These are phyloP conservation scores for Pteromalus puparum DNA, from an alignment of 1,140 invertebrate species.

Conservation along the genomic window DNA sequence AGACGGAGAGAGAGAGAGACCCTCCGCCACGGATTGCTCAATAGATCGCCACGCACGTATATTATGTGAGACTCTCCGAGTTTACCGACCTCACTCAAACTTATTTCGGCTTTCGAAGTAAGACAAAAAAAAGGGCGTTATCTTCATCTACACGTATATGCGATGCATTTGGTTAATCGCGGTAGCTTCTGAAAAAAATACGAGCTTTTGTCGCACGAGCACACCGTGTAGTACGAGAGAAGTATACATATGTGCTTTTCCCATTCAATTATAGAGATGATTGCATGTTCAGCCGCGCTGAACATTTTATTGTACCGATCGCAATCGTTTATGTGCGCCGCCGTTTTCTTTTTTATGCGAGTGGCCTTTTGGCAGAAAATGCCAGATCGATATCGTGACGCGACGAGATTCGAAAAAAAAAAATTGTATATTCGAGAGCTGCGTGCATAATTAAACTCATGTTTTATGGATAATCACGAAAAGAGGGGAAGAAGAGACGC, in stretches of 20 bases:
- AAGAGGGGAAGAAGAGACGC: not conserved
- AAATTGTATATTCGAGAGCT: not conserved
- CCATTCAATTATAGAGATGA: conserved; percentile 1
- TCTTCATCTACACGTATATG: not conserved
- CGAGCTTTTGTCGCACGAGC: not conserved
- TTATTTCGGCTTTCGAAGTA: not conserved
- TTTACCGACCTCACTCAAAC: not conserved
- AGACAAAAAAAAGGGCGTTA: not conserved
- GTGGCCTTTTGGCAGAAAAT: not conserved
- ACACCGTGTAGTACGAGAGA: no score
- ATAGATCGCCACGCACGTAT: not conserved
- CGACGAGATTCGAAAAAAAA: not conserved
- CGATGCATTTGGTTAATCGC: not conserved
- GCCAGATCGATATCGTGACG: no score
- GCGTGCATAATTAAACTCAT: not conserved
- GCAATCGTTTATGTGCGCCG: not conserved
- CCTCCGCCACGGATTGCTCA: not conserved
- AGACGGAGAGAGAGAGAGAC: not conserved
- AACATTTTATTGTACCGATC: not conserved
- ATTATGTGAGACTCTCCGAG: not conserved
- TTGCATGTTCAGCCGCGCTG: not conserved
- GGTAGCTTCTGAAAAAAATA: not conserved
- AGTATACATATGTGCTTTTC: not conserved
- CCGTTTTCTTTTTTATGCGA: not conserved
- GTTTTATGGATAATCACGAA: not conserved